Conservation (phyloP, 2,797 vertebrate species). For the Lophius americanus region DNA sequence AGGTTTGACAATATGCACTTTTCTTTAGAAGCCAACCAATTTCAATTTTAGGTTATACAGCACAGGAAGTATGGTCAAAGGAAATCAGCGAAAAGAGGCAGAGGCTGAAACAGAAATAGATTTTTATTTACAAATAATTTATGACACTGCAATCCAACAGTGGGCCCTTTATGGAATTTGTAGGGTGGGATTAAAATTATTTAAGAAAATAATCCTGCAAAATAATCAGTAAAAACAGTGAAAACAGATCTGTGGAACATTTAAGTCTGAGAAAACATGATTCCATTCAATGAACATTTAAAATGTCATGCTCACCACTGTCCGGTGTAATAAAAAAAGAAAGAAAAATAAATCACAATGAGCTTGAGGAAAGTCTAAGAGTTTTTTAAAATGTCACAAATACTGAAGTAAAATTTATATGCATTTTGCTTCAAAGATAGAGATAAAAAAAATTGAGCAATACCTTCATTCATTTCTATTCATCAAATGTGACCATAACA, state of each 20-base stretch:
- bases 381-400: slow-evolving; percentile 4
- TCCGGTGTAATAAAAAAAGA: slow-evolving; percentile 3
- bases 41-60: slow-evolving; percentile 4
- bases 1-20: slow-evolving; percentile 48
- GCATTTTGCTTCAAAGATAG: not conserved
- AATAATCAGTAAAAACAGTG: slow-evolving; percentile 18
- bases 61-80: slow-evolving; percentile 16
- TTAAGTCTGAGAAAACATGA: slow-evolving; percentile 20
- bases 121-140: slow-evolving; percentile 6
- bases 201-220: slow-evolving; percentile 2
- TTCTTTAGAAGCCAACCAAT: slow-evolving; percentile 43
- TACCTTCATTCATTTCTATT: not conserved
- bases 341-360: slow-evolving; percentile 4
- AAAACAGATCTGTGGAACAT: slow-evolving; percentile 4
- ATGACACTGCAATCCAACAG: not conserved
- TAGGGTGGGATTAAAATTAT: too few relatives aligned
- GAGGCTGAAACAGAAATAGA: not conserved
- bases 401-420: slow-evolving; percentile 2
- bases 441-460: too few relatives aligned
- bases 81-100: not conserved
- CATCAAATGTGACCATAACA: slow-evolving; percentile 1
- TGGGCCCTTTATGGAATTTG: not conserved
- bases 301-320: not conserved
- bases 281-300: slow-evolving; percentile 5
- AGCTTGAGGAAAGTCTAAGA: not conserved